phyloP scores from a whole-genome alignment of 2,888 invertebrate genomes.

The Venusia cambrica region DNA sequence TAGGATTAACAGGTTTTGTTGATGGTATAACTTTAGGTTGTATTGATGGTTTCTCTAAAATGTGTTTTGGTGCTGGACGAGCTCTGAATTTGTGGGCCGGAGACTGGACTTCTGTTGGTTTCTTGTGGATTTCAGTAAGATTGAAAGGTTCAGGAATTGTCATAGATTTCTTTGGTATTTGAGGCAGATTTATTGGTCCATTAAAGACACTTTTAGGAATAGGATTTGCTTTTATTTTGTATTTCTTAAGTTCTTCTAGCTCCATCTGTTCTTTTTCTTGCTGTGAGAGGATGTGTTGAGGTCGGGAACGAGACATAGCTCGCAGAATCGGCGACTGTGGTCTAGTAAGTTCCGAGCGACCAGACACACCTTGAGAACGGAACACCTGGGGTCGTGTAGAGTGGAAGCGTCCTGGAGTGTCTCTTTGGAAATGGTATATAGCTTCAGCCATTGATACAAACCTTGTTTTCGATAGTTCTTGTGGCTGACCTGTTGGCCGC shows the following conservation, averaged over 20 bases:
- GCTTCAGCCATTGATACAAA: conserved; percentile 83
- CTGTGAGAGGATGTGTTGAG: conserved; percentile 74
- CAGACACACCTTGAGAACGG: conserved; percentile 40
- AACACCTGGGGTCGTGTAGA: conserved; percentile 49
- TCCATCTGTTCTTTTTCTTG: conserved; percentile 83
- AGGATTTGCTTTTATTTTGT: conserved; percentile 85
- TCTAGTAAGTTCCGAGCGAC: conserved; percentile 56
- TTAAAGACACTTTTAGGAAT: conserved; percentile 81
- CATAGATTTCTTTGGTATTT: conserved; percentile 73
- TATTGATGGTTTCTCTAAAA: conserved; percentile 66
- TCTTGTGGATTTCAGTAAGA: conserved; percentile 80
- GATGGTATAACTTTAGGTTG: conserved; percentile 50
- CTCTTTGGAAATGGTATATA: conserved; percentile 77
- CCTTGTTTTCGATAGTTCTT: conserved; percentile 58
- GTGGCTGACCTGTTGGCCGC: conserved; percentile 40
- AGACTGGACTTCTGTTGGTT: conserved; percentile 34
- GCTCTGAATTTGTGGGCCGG: conserved; percentile 78
- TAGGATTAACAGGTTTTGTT: conserved; percentile 59
- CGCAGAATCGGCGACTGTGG: conserved; percentile 78
- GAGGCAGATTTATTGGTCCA: conserved; percentile 69
- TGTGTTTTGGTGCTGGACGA: conserved; percentile 81
- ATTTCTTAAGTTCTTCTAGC: conserved; percentile 83
- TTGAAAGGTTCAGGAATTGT: conserved; percentile 84
- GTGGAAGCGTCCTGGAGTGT: conserved; percentile 82
- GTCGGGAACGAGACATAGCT: conserved; percentile 79